A percentile compares a stretch with the other conserved stretches of the same genome.
Conservation (phyloP, 2,888 invertebrate genomes). For the Cerastis leucographa region DNA sequence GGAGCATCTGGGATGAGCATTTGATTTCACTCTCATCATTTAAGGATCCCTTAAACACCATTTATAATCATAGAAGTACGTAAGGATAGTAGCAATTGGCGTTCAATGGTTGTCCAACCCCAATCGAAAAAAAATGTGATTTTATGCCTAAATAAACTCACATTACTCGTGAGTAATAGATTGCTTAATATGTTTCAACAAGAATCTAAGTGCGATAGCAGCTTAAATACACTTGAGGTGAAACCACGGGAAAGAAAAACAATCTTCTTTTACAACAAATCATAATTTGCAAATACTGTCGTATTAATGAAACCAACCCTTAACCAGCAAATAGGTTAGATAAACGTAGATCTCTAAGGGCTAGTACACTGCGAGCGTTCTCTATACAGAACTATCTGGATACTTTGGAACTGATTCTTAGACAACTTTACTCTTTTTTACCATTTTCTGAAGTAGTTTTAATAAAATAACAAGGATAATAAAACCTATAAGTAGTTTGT, state of each 20-base stretch:
- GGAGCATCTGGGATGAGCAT: background rate
- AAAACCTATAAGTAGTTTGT: background rate
- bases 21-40: background rate
- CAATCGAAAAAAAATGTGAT: background rate
- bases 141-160: too few relatives aligned
- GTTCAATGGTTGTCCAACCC: background rate
- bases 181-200: background rate
- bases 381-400: constrained; percentile 7
- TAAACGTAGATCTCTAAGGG: background rate
- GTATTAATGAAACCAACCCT: background rate
- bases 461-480: background rate
- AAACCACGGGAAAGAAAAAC: background rate
- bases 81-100: background rate
- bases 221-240: background rate
- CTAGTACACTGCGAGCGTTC: background rate
- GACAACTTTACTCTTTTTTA: constrained; percentile 2
- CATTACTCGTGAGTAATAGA: background rate
- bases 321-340: constrained; percentile 9
- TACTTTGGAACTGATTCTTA: constrained; percentile 18
- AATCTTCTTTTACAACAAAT: background rate
- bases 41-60: background rate
- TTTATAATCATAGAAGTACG: background rate
- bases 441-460: background rate
- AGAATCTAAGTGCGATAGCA: background rate
- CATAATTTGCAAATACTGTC: background rate